A percentile compares a stretch with the other conserved stretches of the same genome.
These are phyloP conservation scores for Diloba caeruleocephala DNA, from an alignment of 2,888 invertebrate genomes.

Conservation along the genomic window DNA sequence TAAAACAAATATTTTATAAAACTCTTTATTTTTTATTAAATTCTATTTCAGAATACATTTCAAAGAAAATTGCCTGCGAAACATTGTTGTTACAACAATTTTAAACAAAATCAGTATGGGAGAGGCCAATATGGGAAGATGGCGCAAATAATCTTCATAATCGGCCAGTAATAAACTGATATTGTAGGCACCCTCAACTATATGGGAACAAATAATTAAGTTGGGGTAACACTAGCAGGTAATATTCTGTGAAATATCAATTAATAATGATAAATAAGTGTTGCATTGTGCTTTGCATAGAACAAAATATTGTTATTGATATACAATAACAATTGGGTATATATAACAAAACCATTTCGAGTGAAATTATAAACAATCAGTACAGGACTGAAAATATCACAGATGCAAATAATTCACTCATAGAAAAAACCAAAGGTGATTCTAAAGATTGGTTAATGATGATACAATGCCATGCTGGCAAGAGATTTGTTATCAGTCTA, in stretches of 20 bases:
- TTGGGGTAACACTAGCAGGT: constrained; percentile 58
- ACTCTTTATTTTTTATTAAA: constrained; percentile 65
- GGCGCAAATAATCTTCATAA: constrained; percentile 66
- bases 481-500: constrained; percentile 40
- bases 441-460: constrained; percentile 27
- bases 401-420: constrained; percentile 78
- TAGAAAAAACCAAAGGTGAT: constrained; percentile 42
- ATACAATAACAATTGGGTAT: constrained; percentile 49
- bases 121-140: constrained; percentile 58
- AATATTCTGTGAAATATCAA: constrained; percentile 63
- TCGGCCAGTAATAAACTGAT: constrained; percentile 43
- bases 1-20: constrained; percentile 57
- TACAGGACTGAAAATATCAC: constrained; percentile 85
- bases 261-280: constrained; percentile 59
- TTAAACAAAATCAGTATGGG: constrained; percentile 35
- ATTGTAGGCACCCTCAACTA: constrained; percentile 64
- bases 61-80: constrained; percentile 54
- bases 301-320: constrained; percentile 57
- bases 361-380: constrained; percentile 80
- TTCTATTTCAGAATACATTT: constrained; percentile 49
- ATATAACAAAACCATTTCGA: constrained; percentile 51
- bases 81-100: constrained; percentile 33
- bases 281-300: constrained; percentile 59
- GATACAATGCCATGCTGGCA: constrained; percentile 37
- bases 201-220: constrained; percentile 83